phyloP scores from a whole-genome alignment of 2,888 invertebrate genomes.

The Zygothrica quintamaculata region DNA sequence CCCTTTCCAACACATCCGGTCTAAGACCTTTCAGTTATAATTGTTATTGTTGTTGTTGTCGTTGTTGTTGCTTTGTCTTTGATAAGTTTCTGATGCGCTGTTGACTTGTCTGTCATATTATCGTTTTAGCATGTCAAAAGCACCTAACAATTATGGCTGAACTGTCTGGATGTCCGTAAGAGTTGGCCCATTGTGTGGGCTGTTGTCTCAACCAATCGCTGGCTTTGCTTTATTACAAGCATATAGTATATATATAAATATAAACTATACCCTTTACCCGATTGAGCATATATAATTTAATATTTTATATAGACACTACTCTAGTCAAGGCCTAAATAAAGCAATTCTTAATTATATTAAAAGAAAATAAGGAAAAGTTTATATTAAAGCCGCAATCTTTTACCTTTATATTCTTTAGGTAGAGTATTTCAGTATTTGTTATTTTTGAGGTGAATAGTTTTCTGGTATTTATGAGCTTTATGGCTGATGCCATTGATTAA shows the following conservation, averaged over 20 bases:
- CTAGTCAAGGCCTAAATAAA: no score
- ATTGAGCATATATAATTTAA: no score
- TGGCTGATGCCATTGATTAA: slow-evolving; percentile 67
- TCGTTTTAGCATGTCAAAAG: slow-evolving; percentile 75
- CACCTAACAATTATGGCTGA: slow-evolving; percentile 51
- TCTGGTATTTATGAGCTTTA: slow-evolving; percentile 63
- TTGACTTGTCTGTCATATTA: slow-evolving; percentile 80
- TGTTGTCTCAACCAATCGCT: slow-evolving; percentile 37
- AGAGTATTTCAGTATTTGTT: no score
- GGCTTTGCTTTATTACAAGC: slow-evolving; percentile 8
- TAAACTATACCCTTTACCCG: slow-evolving; percentile 20
- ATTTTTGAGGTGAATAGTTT: no score
- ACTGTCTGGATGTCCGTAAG: slow-evolving; percentile 22
- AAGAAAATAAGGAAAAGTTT: background rate
- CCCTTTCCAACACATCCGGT: background rate
- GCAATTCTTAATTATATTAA: no score
- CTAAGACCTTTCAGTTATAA: slow-evolving; percentile 16
- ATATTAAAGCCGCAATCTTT: slow-evolving; percentile 1
- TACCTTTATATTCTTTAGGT: no score
- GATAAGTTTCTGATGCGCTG: slow-evolving; percentile 67
- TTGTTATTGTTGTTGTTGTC: slow-evolving; percentile 18
- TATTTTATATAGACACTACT: no score
- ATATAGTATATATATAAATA: no score
- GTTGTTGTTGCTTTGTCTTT: slow-evolving; percentile 34
- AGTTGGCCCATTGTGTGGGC: slow-evolving; percentile 60